phyloP scores from a whole-genome alignment of 2,113 vertebrate genomes.

The Bubalus kerabau region DNA sequence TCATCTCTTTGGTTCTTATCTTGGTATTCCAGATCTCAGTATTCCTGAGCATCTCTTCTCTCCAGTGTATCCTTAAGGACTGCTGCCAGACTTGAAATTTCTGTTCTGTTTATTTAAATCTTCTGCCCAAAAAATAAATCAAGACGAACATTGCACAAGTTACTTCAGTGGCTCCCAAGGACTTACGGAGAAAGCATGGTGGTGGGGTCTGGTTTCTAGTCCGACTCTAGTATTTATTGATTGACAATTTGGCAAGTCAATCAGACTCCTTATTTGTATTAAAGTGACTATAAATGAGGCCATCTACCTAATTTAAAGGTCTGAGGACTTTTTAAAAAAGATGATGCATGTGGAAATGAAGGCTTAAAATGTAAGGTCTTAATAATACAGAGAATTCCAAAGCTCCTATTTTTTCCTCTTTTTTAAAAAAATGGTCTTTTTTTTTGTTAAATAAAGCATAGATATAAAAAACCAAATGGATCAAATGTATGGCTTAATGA shows the following conservation, averaged over 20 bases:
- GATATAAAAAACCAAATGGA: background rate
- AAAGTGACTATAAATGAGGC: background rate
- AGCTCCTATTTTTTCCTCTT: background rate
- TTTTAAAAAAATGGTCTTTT: background rate
- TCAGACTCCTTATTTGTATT: background rate
- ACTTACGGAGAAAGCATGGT: background rate
- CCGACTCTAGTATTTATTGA: background rate
- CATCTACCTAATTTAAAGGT: background rate
- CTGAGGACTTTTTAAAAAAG: background rate
- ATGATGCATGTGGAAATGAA: background rate
- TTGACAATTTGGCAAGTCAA: background rate
- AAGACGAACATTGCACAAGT: background rate
- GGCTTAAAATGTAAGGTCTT: background rate
- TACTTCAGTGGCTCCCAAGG: background rate
- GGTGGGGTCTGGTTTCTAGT: background rate
- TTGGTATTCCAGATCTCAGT: background rate
- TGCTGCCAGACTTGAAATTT: background rate
- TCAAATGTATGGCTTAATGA: background rate
- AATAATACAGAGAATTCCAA: background rate
- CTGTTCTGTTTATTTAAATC: background rate
- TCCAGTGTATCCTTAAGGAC: background rate
- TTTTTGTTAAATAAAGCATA: background rate
- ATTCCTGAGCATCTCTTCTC: background rate
- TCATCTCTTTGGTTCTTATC: background rate
- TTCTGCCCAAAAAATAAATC: background rate